Evolutionary conservation across 2,888 invertebrate species (phyloP).

Genomic region (Noctua janthina): DNA sequence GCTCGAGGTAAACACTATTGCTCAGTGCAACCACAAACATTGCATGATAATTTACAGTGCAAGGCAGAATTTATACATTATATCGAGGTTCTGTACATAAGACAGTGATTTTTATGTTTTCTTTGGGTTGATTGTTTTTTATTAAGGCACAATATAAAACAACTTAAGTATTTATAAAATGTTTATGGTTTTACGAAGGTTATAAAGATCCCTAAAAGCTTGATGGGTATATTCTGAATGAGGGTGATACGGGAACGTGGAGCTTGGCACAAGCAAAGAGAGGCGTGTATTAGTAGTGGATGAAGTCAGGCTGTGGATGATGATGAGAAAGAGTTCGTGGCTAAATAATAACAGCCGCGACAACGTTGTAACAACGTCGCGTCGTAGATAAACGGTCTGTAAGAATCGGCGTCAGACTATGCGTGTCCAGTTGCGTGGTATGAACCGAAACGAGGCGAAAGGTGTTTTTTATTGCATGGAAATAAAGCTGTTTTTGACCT

Average conservation of each 20-base stretch:
- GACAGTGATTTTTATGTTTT: not conserved
- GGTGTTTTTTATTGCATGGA: not conserved
- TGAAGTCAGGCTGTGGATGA: not conserved
- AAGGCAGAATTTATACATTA: not conserved
- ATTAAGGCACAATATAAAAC: not conserved
- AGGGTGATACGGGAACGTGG: not conserved
- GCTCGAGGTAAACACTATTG: slow-evolving; percentile 6
- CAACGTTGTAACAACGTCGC: too few relatives aligned
- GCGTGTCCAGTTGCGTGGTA: not conserved
- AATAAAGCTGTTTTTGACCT: not conserved
- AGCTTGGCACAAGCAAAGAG: not conserved
- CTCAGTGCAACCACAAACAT: slow-evolving; percentile 9
- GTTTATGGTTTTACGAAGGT: not conserved
- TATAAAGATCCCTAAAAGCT: not conserved
- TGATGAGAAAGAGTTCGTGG: not conserved
- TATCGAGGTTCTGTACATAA: not conserved
- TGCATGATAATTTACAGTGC: slow-evolving; percentile 6
- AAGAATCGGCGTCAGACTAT: not conserved
- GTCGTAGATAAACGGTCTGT: too few relatives aligned
- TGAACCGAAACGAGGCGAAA: not conserved
- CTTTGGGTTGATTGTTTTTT: not conserved
- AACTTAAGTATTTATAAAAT: not conserved
- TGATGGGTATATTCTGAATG: not conserved
- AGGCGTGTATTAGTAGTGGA: not conserved
- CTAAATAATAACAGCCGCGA: not conserved